Evolutionary conservation across 2,113 vertebrate species (phyloP), one percentile per base, ranked within the genome.

Genomic region (Cyprinodon tularosa): DNA sequence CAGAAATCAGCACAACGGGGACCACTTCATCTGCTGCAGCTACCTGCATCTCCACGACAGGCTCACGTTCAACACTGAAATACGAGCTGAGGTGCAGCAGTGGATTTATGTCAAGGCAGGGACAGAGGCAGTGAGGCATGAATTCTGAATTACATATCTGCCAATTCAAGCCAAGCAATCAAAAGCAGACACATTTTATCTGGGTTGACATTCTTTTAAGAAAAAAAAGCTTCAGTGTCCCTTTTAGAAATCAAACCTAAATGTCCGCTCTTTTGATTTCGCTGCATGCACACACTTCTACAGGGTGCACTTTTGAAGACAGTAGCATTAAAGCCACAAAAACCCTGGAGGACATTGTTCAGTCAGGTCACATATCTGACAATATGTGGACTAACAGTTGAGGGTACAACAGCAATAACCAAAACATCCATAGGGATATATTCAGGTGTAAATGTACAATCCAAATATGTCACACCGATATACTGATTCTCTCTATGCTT

Each of bases 1-100:
- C 74, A 84, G 78, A 85, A 86, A 88, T 88, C 89, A 88, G 90
- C 85, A 85, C 71, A 85, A 76, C 61, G 62, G 80, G 44, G 85
- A 78, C 59, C 67, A 12, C 47, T 14, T 17, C 74, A 53, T 62
- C 80, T 57, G 50, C 71, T 59, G 84, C 74, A 65, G 86, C 69
- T 77, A 78, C 86, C 84, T 81, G 84, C 74, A 66, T 73, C 60
- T 68, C 85, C 81, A 60, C 38, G 40, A 53, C 61, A 53, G 62
- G 68, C 4, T 20, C 62, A 12, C 0, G 15, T 57, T 71, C 66
- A 22, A 2, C 42, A 1, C 66, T 59, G 76, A 74, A 62, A 66
- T 70, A 76, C 37, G 9, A 79, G 77, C 45, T 38, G 1, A 59
- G 12, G 70, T 5, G 22, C 47, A 42, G 74, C 65, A 15, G 48